Percentiles rank a stretch among this genome's conserved stretches.
Evolutionary conservation across 2,888 invertebrate genomes (phyloP).

Genomic region (Hyalella azteca): DNA sequence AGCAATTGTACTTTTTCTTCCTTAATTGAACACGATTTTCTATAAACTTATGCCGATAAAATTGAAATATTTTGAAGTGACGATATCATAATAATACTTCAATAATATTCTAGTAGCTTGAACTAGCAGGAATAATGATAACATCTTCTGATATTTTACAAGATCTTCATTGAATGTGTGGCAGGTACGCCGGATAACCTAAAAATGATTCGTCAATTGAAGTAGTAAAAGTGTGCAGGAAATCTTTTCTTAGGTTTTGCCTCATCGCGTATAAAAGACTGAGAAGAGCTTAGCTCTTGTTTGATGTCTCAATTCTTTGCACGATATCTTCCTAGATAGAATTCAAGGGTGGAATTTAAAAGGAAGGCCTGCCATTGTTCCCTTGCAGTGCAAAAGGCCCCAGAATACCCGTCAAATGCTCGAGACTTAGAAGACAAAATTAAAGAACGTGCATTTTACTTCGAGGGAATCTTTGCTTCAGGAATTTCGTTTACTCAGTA

Average conservation of each 20-base stretch:
- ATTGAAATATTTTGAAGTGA: too few relatives aligned
- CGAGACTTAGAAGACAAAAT: background rate
- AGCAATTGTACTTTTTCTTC: too few relatives aligned
- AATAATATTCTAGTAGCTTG: too few relatives aligned
- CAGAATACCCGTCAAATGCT: background rate
- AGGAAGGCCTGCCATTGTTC: background rate
- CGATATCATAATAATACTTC: too few relatives aligned
- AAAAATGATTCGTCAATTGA: too few relatives aligned
- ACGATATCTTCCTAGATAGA: conserved; percentile 4
- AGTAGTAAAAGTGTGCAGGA: background rate
- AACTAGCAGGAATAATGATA: too few relatives aligned
- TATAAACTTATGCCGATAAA: too few relatives aligned
- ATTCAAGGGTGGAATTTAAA: conserved; percentile 6
- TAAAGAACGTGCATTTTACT: background rate
- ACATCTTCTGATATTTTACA: too few relatives aligned
- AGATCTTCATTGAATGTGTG: too few relatives aligned
- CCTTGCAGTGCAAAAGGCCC: background rate
- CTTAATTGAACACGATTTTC: too few relatives aligned
- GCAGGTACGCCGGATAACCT: too few relatives aligned
- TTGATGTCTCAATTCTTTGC: conserved; percentile 2
- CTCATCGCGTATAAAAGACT: background rate
- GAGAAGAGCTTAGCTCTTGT: background rate
- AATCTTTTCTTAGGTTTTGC: background rate
- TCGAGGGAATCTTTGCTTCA: background rate
- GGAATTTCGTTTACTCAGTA: too few relatives aligned